A percentile compares a stretch with the other conserved stretches of the same genome.
phyloP scores from a whole-genome alignment of 2,113 vertebrate species.

The Sprattus sprattus region DNA sequence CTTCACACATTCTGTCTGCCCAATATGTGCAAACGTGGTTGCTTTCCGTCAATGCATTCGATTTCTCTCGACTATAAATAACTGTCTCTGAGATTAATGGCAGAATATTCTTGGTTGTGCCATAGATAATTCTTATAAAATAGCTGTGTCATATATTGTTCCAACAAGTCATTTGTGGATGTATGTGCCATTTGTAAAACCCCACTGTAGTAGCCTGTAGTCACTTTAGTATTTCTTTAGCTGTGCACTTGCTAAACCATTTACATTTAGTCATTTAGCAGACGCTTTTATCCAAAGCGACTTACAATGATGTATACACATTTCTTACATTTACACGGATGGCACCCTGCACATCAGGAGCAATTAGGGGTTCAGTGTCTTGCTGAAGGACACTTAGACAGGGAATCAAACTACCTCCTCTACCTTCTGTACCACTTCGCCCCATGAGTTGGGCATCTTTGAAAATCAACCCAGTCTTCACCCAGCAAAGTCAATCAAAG shows the following conservation, averaged over 20 bases:
- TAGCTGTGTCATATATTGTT: neutral
- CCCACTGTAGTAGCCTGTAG: neutral
- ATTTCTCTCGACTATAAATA: constrained; percentile 10
- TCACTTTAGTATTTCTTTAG: neutral
- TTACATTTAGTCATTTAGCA: too few species aligned
- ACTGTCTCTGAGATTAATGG: constrained; percentile 1
- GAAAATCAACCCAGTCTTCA: neutral
- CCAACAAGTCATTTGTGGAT: neutral
- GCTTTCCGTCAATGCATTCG: neutral
- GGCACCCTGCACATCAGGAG: too few species aligned
- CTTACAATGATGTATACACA: too few species aligned
- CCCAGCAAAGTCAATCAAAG: constrained; percentile 32
- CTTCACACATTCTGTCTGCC: constrained; percentile 38
- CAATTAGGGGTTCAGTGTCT: too few species aligned
- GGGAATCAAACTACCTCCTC: too few species aligned
- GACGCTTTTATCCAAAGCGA: too few species aligned
- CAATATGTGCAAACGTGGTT: neutral
- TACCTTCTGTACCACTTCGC: too few species aligned
- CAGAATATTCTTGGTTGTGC: constrained; percentile 13
- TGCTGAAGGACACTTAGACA: too few species aligned
- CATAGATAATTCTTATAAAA: neutral
- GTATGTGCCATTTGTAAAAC: neutral
- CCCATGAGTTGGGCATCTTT: neutral
- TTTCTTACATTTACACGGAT: too few species aligned
- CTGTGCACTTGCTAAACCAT: neutral